Evolutionary conservation across 2,797 vertebrate species (phyloP).

Genomic region (Gadopsis marmoratus): DNA sequence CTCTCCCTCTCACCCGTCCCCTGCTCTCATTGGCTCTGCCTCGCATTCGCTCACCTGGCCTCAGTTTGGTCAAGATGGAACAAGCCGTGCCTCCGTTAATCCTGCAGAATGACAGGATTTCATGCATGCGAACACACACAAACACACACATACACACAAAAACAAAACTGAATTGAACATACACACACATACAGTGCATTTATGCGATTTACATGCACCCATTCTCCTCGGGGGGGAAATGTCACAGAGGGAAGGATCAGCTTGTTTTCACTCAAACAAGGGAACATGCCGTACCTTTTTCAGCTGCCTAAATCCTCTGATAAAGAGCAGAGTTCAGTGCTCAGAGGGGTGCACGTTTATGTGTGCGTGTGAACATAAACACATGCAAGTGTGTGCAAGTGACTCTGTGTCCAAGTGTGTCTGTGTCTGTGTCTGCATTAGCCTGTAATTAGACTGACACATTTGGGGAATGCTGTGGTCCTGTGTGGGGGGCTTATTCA

Average conservation of each 20-base stretch:
- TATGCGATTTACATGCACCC: constrained; percentile 38
- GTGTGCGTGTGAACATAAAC: constrained; percentile 43
- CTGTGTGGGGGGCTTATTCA: constrained; percentile 57
- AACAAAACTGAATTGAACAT: not conserved
- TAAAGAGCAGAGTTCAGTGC: constrained; percentile 70
- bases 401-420: constrained; percentile 29
- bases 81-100: constrained; percentile 69
- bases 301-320: constrained; percentile 54
- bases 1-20: constrained; percentile 10
- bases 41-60: constrained; percentile 56
- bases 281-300: constrained; percentile 45
- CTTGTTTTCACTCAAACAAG: constrained; percentile 53
- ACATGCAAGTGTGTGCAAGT: constrained; percentile 45
- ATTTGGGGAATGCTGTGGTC: constrained; percentile 62
- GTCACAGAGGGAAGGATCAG: constrained; percentile 43
- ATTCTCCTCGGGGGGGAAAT: constrained; percentile 33
- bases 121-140: constrained; percentile 36
- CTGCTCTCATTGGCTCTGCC: constrained; percentile 21
- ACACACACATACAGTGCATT: constrained; percentile 6
- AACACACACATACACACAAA: constrained; percentile 13
- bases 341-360: constrained; percentile 24
- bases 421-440: constrained; percentile 70
- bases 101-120: constrained; percentile 66
- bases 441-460: constrained; percentile 75
- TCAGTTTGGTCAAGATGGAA: constrained; percentile 57